Evolutionary conservation across 2,888 invertebrate genomes (phyloP).

Genomic region (Yponomeuta malinellus): DNA sequence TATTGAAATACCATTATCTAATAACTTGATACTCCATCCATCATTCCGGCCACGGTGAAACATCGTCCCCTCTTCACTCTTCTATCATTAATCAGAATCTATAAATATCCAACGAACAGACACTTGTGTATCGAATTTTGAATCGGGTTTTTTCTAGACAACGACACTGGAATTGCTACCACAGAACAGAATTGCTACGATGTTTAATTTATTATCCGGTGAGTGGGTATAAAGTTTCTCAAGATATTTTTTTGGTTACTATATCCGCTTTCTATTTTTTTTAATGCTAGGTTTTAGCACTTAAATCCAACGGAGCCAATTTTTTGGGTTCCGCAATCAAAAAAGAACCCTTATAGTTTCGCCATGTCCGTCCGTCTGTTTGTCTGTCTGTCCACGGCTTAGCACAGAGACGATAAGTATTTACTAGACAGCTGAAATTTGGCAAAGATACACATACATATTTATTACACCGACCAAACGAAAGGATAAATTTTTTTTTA

Average conservation of each 20-base stretch:
- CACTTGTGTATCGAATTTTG: slow-evolving; percentile 62
- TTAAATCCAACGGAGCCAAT: too few species aligned
- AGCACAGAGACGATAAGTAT: too few species aligned
- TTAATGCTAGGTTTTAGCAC: background rate
- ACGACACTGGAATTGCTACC: slow-evolving; percentile 14
- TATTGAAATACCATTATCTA: slow-evolving; percentile 73
- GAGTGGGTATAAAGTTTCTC: background rate
- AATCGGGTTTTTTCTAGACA: slow-evolving; percentile 20
- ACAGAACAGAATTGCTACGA: slow-evolving; percentile 11
- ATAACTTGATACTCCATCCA: slow-evolving; percentile 63
- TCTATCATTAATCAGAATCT: slow-evolving; percentile 72
- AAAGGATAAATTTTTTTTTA: too few species aligned
- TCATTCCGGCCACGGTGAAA: slow-evolving; percentile 40
- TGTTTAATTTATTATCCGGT: slow-evolving; percentile 6
- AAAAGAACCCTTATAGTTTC: too few species aligned
- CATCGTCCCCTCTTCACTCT: slow-evolving; percentile 58
- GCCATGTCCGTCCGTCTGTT: too few species aligned
- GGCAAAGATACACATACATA: too few species aligned
- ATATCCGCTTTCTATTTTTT: background rate
- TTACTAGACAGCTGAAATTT: too few species aligned
- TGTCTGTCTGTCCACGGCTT: too few species aligned
- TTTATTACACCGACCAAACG: too few species aligned
- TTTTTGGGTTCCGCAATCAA: too few species aligned
- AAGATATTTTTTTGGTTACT: background rate
- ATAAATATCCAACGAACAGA: slow-evolving; percentile 57